Percentiles rank a stretch among this genome's conserved stretches.
Conservation (phyloP, 2,888 invertebrate species). For the Ochropacha duplaris region DNA sequence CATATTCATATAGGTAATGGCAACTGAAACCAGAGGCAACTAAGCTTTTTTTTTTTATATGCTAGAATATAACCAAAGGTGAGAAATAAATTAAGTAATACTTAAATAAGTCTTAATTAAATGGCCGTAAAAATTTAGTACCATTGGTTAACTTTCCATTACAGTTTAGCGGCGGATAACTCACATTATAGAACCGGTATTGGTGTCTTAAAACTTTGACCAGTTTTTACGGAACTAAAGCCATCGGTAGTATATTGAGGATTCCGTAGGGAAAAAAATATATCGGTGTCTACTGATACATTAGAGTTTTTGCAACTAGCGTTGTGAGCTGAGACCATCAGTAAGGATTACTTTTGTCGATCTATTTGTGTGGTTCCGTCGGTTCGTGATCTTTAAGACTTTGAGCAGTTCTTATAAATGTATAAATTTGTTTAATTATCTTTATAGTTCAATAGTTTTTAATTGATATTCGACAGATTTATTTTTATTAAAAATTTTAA, state of each 20-base stretch:
- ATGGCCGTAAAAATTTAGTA: conserved; percentile 9
- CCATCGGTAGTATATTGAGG: conserved; percentile 1
- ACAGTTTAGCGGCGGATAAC: conserved; percentile 13
- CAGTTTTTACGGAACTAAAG: conserved; percentile 5
- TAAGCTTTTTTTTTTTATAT: neutral
- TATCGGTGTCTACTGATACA: neutral
- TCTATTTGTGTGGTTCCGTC: conserved; percentile 19
- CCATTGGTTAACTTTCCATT: conserved; percentile 31
- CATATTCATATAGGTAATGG: too few species aligned
- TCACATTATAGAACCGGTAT: conserved; percentile 29
- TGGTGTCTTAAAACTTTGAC: conserved; percentile 8
- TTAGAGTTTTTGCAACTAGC: neutral
- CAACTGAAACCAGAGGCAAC: neutral
- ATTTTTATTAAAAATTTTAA: too few species aligned
- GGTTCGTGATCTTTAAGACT: neutral
- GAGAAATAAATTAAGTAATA: neutral
- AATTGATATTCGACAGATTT: too few species aligned
- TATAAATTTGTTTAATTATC: too few species aligned
- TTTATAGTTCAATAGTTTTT: too few species aligned
- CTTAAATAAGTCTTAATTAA: conserved; percentile 12
- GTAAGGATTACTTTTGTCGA: neutral
- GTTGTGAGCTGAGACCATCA: neutral
- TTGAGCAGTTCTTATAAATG: too few species aligned
- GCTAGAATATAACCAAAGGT: neutral
- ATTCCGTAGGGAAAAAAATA: neutral